Evolutionary conservation across 2,113 vertebrate species (phyloP).

Genomic region (Phalacrocorax brasilianus): DNA sequence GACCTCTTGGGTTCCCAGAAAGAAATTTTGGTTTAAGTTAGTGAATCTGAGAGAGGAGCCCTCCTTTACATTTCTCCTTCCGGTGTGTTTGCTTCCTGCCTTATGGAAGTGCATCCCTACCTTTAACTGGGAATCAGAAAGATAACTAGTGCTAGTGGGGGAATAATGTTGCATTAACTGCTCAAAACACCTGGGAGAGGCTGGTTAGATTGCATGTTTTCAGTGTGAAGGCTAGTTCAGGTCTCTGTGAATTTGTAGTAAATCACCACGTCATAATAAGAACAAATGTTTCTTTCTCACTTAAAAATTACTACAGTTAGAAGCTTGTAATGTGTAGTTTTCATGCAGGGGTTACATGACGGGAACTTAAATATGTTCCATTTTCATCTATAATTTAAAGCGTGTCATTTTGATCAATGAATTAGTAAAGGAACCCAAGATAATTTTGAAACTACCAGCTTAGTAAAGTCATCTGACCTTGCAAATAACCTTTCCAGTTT

Average conservation of each 20-base stretch:
- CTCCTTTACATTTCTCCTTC: not conserved
- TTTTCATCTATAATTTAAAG: slow-evolving; percentile 69
- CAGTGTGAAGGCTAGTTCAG: not conserved
- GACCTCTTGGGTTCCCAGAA: not conserved
- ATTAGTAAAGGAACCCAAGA: slow-evolving; percentile 50
- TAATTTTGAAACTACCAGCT: slow-evolving; percentile 60
- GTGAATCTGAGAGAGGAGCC: not conserved
- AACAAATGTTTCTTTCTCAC: slow-evolving; percentile 59
- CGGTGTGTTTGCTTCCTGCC: not conserved
- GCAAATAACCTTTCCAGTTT: slow-evolving; percentile 59
- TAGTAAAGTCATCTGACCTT: slow-evolving; percentile 54
- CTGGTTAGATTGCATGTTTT: not conserved
- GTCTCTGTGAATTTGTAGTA: slow-evolving; percentile 51
- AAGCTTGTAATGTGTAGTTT: slow-evolving; percentile 41
- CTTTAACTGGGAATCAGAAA: not conserved
- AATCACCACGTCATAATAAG: slow-evolving; percentile 53
- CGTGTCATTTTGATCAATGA: slow-evolving; percentile 65
- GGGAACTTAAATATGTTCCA: slow-evolving; percentile 28
- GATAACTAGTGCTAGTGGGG: not conserved
- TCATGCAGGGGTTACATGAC: slow-evolving; percentile 21
- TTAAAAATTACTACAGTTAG: slow-evolving; percentile 21
- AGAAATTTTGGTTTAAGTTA: not conserved
- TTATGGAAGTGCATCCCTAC: not conserved
- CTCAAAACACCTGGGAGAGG: not conserved
- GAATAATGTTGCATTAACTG: not conserved